A percentile compares a stretch with the other conserved stretches of the same genome.
These are phyloP conservation scores for Hydrophis major DNA, from an alignment of 2,797 vertebrate species.

Conservation along the genomic window DNA sequence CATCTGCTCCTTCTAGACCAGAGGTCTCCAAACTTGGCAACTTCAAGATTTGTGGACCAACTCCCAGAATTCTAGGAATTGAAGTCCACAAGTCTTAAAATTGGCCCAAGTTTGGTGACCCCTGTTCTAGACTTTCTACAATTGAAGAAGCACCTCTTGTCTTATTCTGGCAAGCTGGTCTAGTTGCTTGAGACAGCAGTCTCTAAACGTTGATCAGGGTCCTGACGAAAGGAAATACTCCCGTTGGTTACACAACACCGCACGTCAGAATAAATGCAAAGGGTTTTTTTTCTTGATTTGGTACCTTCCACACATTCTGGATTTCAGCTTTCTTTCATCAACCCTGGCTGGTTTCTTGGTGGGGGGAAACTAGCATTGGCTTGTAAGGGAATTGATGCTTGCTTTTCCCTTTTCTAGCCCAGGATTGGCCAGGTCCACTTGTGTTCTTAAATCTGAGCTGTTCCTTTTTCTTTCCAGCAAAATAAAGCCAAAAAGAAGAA, in stretches of 20 bases:
- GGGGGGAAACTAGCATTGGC: no score
- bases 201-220: no score
- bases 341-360: neutral
- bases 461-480: slow-evolving; percentile 74
- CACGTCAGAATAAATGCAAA: neutral
- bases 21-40: no score
- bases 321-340: neutral
- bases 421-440: neutral
- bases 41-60: no score
- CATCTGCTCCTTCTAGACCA: no score
- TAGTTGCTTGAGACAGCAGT: neutral
- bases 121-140: neutral
- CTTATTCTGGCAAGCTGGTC: neutral
- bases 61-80: no score
- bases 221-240: neutral
- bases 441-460: neutral
- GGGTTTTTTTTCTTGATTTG: neutral
- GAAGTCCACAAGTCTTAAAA: no score
- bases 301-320: neutral
- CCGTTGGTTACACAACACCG: neutral
- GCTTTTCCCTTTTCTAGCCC: neutral
- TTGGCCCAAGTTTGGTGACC: no score
- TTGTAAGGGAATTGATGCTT: neutral
- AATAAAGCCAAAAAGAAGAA: slow-evolving; percentile 98
- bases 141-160: neutral